Evolutionary conservation across 1,140 invertebrate species (phyloP), one percentile per base, ranked within the genome.

Genomic region (Idris sp.): DNA sequence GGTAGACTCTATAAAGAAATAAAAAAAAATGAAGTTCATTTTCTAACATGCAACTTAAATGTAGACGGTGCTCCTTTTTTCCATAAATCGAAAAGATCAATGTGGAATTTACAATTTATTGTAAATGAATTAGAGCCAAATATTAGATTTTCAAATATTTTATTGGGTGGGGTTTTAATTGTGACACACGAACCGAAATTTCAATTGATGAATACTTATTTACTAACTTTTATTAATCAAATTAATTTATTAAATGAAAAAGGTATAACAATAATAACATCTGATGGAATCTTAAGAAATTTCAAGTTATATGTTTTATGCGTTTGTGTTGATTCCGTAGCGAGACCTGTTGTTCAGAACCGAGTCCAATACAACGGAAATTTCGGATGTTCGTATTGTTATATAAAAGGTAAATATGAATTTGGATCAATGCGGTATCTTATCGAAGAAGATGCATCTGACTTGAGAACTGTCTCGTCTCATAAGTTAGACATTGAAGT

Each of bases 321-420:
- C 28, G 41, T 18, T 46, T 53, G 30, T 2, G 26, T 74, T 0
- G 53, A 74, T 54, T 67, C 61, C 10, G 19, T 31, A 2, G 71
- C 71, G 8, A 19, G 71, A 22, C 35, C 75, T 9, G 8, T 67
- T 8, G 9, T 77, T 1, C 65, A 77, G 13, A 74, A 68, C 51
- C 59, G 71, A 28, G 9, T 67, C 0, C 8, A 74, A 41, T 25
- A 16, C n/a, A 74, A 74, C 18, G 62, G 53, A 4, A 53, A 38
- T 6, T 67, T 18, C 4, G 31, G 53, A 11, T 74, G 62, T 46
- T 51, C 44, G 6, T 64, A 30, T 36, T 77, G 75, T 36, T 77
- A 77, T 16, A 49, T 67, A n/a, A 13, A 49, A 54, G 69, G 75
- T 13, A 8, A 40, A 19, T 61, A 35, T 22, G 8, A 7, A 31